phyloP scores from a whole-genome alignment of 2,888 invertebrate species.

The Sarcophaga carnaria region DNA sequence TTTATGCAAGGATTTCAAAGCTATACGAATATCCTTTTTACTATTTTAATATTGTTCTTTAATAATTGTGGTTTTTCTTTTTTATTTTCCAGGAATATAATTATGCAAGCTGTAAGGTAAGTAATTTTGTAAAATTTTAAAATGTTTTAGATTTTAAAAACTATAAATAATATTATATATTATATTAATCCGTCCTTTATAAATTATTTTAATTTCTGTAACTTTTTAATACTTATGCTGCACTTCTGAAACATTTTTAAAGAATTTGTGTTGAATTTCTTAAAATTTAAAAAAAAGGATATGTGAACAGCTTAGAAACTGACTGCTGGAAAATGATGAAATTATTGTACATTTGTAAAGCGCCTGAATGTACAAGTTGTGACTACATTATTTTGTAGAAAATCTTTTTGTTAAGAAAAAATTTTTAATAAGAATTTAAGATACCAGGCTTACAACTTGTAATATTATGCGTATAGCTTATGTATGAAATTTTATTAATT shows the following conservation, averaged over 20 bases:
- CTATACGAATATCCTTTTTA: too few species aligned
- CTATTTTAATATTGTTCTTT: too few species aligned
- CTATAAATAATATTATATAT: too few species aligned
- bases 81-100: background rate
- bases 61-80: background rate
- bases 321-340: background rate
- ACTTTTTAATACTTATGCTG: background rate
- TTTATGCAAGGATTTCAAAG: background rate
- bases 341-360: background rate
- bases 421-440: too few species aligned
- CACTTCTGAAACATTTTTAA: background rate
- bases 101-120: background rate
- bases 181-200: background rate
- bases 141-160: background rate
- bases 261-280: background rate
- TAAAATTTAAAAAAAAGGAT: constrained; percentile 19
- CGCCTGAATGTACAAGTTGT: background rate
- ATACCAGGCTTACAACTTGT: background rate
- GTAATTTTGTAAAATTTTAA: background rate
- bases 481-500: background rate
- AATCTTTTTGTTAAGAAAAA: too few species aligned
- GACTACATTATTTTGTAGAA: background rate
- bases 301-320: background rate
- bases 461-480: background rate
- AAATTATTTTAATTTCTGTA: background rate